Percentiles rank a stretch among this genome's conserved stretches.
Conservation (phyloP, 1,140 invertebrate species). For the Drosophila novamexicana region DNA sequence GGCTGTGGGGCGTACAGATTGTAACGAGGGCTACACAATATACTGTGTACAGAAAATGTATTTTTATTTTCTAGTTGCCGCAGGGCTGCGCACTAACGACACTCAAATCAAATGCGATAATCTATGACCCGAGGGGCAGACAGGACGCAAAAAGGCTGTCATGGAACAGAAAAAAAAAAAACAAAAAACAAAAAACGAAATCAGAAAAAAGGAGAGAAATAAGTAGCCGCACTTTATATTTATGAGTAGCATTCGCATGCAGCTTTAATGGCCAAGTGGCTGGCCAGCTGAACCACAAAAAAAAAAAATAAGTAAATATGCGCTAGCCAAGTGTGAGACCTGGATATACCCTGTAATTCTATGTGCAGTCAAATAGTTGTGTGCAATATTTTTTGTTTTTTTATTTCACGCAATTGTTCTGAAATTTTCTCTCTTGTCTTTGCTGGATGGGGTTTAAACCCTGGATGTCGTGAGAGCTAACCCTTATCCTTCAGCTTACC, state of each 20-base stretch:
- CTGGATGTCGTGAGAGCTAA: no score
- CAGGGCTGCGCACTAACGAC: conserved; percentile 52
- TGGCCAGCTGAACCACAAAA: conserved; percentile 48
- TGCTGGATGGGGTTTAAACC: no score
- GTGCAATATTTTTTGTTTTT: no score
- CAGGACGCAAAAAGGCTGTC: conserved; percentile 54
- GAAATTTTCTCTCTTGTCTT: no score
- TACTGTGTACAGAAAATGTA: conserved; percentile 7
- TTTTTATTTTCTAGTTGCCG: conserved; percentile 12
- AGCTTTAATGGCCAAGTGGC: conserved; percentile 70
- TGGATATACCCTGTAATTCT: not conserved
- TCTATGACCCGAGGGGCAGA: conserved; percentile 55
- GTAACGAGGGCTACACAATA: conserved; percentile 28
- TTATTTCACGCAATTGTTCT: no score
- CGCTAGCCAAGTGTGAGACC: not conserved
- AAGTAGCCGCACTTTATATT: conserved; percentile 72
- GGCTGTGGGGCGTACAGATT: not conserved
- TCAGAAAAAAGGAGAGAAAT: conserved; percentile 30
- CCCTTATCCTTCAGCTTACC: no score
- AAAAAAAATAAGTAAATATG: conserved; percentile 1
- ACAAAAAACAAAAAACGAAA: conserved; percentile 4
- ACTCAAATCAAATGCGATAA: conserved; percentile 73
- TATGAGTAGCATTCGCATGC: conserved; percentile 71
- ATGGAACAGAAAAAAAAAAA: conserved; percentile 43
- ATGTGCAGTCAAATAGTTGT: not conserved